Percentiles rank a stretch among this genome's conserved stretches.
Conservation (phyloP, 2,888 invertebrate genomes). For the Disparrhopalites patrizii region DNA sequence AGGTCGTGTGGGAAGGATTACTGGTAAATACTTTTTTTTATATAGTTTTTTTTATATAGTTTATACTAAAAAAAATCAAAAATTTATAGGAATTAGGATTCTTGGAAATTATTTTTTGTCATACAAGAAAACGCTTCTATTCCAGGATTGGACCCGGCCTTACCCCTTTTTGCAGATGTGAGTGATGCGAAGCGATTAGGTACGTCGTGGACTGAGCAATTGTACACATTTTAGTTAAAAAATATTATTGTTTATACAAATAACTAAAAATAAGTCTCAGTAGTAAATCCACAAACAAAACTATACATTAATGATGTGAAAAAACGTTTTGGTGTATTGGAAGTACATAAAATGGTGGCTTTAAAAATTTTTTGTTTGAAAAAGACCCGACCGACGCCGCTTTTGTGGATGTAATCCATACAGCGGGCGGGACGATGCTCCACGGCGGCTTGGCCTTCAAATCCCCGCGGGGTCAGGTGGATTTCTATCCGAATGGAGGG, state of each 20-base stretch:
- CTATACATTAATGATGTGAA: background rate
- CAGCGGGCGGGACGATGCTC: slow-evolving; percentile 23
- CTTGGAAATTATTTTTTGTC: too few species aligned
- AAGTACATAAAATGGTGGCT: background rate
- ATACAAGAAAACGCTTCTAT: too few species aligned
- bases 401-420: slow-evolving; percentile 32
- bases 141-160: slow-evolving; percentile 63
- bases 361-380: background rate
- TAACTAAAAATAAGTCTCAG: background rate
- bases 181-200: slow-evolving; percentile 55
- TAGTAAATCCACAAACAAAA: background rate
- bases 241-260: background rate
- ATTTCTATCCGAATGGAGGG: slow-evolving; percentile 43
- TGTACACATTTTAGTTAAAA: too few species aligned
- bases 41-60: too few species aligned
- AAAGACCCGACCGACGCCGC: slow-evolving; percentile 61
- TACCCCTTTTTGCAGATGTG: slow-evolving; percentile 59
- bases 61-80: too few species aligned
- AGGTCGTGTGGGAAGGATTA: slow-evolving; percentile 53
- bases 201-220: background rate
- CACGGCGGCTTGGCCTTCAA: slow-evolving; percentile 25
- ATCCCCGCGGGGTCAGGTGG: slow-evolving; percentile 30
- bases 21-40: slow-evolving; percentile 31
- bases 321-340: too few species aligned
- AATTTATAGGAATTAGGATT: slow-evolving; percentile 1